Evolutionary conservation across 2,888 invertebrate genomes (phyloP), one percentile per base, ranked within the genome.

Genomic region (Chaetogeoica ovagalla): DNA sequence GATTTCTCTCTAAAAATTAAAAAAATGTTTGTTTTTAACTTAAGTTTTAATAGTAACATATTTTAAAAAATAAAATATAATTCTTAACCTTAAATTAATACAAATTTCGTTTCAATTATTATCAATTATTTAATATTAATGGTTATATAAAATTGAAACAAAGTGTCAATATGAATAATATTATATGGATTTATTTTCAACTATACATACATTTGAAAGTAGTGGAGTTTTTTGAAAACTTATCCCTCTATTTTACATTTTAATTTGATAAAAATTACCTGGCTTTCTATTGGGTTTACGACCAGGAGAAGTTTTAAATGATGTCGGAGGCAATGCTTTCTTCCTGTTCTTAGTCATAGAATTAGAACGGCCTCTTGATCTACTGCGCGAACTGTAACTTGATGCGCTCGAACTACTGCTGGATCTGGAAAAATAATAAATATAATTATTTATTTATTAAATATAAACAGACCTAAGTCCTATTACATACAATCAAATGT

Each of bases 341-440:
- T 83, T 86, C 86, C 73, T 68, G 48, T 37, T 66, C 63, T 73
- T 73, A 19, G 71, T 62, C 43, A 81, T 48, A 11, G 76, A 71
- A 59, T 79, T 74, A n/a, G 82, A 77, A 48, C 81, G 76, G 39
- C 81, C 82, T 60, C 81, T 88, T 83, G 87, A 87, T 82, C 86
- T 87, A 84, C 88, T 87, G 82, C 87, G 86, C 84, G 88, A 87
- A 85, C 86, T 86, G 85, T 85, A 79, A 39, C 62, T 71, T 55
- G 77, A 55, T 8, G 52, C 63, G 52, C 70, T 87, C 83, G 87
- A 87, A 84, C 87, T 87, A 85, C 86, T 86, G 85, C 87, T 87
- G 7, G 81, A 81, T 15, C 81, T 81, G 19, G 17, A 23, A 57
- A 43, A 15, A 21, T 21, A 11, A 30, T n/a, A 55, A 19, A 70